These are phyloP conservation scores for Kuschelorhynchus macadamiae DNA, from an alignment of 2,888 invertebrate species.

Conservation along the genomic window DNA sequence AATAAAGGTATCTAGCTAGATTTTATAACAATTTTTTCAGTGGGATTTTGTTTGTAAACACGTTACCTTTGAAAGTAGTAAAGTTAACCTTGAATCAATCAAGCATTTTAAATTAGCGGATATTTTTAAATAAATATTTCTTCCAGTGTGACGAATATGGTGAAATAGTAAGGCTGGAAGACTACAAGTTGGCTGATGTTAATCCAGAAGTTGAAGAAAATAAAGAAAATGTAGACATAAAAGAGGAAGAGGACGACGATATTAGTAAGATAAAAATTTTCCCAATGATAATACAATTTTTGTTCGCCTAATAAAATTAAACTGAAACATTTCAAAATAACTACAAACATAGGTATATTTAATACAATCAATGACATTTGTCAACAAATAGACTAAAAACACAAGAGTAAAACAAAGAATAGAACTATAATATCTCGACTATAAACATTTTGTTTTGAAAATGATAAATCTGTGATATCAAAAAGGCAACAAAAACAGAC, in stretches of 20 bases:
- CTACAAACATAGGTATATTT: too few relatives aligned
- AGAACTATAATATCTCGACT: too few relatives aligned
- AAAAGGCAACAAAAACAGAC: too few relatives aligned
- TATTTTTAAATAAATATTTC: conserved; percentile 7
- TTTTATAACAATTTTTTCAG: background rate
- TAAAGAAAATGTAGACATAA: conserved; percentile 77
- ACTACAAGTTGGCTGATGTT: conserved; percentile 87
- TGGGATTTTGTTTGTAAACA: background rate
- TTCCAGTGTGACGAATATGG: conserved; percentile 89
- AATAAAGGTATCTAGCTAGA: conserved; percentile 72
- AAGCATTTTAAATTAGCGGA: too few relatives aligned
- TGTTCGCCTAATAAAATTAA: background rate
- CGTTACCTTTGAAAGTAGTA: too few relatives aligned
- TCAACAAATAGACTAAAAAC: too few relatives aligned
- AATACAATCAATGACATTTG: too few relatives aligned
- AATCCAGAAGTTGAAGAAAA: conserved; percentile 78
- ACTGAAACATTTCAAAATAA: too few relatives aligned
- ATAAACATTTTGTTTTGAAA: too few relatives aligned
- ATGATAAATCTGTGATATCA: too few relatives aligned
- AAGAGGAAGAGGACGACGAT: conserved; percentile 76
- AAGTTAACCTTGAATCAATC: too few relatives aligned
- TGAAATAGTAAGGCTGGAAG: conserved; percentile 93
- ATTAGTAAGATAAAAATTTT: conserved; percentile 52
- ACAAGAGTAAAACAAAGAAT: too few relatives aligned
- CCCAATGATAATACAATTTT: background rate